phyloP scores from a whole-genome alignment of 2,113 vertebrate species.

The Athene cunicularia region DNA sequence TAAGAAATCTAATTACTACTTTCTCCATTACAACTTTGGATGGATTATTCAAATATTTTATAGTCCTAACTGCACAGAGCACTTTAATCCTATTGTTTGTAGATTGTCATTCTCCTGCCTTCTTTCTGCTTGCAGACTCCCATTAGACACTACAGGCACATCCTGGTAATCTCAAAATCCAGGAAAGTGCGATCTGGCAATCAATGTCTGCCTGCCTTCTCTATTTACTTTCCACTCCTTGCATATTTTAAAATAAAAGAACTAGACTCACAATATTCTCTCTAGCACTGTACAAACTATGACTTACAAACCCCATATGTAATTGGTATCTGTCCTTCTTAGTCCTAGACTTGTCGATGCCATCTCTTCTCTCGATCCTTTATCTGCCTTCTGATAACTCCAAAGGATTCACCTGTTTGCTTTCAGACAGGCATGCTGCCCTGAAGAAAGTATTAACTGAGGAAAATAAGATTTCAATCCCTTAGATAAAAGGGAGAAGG shows the following conservation, averaged over 20 bases:
- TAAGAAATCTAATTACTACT: constrained; percentile 26
- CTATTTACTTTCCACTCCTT: constrained; percentile 64
- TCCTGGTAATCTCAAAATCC: constrained; percentile 59
- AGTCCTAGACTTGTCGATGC: background rate
- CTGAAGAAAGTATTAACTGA: background rate
- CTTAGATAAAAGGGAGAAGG: background rate
- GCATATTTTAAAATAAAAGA: constrained; percentile 65
- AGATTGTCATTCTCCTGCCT: constrained; percentile 54
- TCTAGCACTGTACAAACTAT: constrained; percentile 9
- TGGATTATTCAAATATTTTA: constrained; percentile 54
- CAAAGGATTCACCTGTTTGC: background rate
- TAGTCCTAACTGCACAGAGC: constrained; percentile 4
- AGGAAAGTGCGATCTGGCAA: constrained; percentile 45
- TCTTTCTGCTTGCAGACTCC: constrained; percentile 6
- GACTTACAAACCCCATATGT: background rate
- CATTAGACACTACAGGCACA: constrained; percentile 44
- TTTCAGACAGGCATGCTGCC: background rate
- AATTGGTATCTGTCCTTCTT: background rate
- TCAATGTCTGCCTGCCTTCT: constrained; percentile 50
- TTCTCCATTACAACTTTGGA: constrained; percentile 31
- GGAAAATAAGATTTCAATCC: background rate
- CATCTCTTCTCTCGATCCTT: background rate
- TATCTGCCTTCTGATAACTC: background rate
- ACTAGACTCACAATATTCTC: background rate
- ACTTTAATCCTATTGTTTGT: constrained; percentile 62